Evolutionary conservation across 2,888 invertebrate species (phyloP), one percentile per base, ranked within the genome.

Genomic region (Tetranychus piercei): DNA sequence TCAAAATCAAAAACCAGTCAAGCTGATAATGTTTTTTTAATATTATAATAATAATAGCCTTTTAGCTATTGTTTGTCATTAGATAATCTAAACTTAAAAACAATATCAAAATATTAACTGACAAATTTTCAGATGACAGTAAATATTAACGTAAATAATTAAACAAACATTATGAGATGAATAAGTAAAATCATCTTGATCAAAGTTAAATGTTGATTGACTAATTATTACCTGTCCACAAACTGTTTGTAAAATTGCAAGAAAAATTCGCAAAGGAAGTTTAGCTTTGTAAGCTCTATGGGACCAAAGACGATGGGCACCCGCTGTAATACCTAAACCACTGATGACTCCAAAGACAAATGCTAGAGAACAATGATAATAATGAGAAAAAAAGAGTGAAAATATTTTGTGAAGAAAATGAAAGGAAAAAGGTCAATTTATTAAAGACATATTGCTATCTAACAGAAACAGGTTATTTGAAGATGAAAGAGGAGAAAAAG

Each of bases 301-400:
- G 22, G 76, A 76, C 76, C 76, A 76, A 3, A 76, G 65, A 23
- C 75, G 64, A 44, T 76, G 76, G 5, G 64, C 75, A 45, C 76
- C 64, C 20, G 73, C 55, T 65, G 73, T 73, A 18, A 73, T 20
- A 18, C 73, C 65, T 0, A 73, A 20, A 55, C 64, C 64, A 55
- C 71, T 18, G 34, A 44, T 15, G 20, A 15, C 15, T 15, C 44
- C 44, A 9, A 71, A 6, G 15, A 71, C 43, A 44, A 71, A 44
- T 6, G 69, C 69, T 20, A 69, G n/a, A 20, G 4, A 45, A 55
- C 8, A 9, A 55, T 55, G 55, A 55, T 6, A 15, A 34, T 5
- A 34, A 15, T 55, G 55, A 15, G 55, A 55, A 55, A 55, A 15
- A 15, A 15, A 55, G 55, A 15, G 4, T 34, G 34, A 34, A 34